Conservation (phyloP, 2,888 invertebrate genomes). For the Agrotis segetum region DNA sequence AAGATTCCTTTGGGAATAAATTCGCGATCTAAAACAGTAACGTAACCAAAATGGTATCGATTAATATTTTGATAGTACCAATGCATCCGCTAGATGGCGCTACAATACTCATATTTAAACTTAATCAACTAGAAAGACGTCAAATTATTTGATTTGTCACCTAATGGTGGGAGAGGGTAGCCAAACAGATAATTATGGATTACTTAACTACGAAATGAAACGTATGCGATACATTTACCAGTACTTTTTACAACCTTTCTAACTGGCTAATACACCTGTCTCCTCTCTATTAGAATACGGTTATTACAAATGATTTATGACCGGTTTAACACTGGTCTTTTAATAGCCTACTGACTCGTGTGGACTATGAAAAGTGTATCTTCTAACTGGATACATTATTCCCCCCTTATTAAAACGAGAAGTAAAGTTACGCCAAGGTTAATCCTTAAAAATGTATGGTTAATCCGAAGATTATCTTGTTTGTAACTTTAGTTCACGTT, state of each 20-base stretch:
- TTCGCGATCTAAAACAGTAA: neutral
- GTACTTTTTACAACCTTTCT: too few relatives aligned
- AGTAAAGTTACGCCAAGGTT: too few relatives aligned
- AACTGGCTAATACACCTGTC: too few relatives aligned
- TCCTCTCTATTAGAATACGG: neutral
- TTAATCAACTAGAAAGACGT: neutral
- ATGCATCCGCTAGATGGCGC: slow-evolving; percentile 6
- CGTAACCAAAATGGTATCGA: neutral
- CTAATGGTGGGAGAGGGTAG: neutral
- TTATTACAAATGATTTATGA: neutral
- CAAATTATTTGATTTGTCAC: neutral
- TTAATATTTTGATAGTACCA: neutral
- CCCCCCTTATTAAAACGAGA: too few relatives aligned
- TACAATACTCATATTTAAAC: neutral
- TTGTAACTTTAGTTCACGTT: too few relatives aligned
- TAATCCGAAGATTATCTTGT: too few relatives aligned
- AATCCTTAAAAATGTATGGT: too few relatives aligned
- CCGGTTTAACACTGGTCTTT: neutral
- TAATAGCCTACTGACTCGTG: neutral
- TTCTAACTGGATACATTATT: neutral
- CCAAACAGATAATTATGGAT: neutral
- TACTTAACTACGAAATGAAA: neutral
- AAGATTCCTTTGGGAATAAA: neutral
- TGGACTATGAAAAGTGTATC: neutral
- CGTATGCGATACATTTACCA: neutral